Conservation (phyloP, 2,797 vertebrate genomes). For the Gymnopithys bicolor region DNA sequence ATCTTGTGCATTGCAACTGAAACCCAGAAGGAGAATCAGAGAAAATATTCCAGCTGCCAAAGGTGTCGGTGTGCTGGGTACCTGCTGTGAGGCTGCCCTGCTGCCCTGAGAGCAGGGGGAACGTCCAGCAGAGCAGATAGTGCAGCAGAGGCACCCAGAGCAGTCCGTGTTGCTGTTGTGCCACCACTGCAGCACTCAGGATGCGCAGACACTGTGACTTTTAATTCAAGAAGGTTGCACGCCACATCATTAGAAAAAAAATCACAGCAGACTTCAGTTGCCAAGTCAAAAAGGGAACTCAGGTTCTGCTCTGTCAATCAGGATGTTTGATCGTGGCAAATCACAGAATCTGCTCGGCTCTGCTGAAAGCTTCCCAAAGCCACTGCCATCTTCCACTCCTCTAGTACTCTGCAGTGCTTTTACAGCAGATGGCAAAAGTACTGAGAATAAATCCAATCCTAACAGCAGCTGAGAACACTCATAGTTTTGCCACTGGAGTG, state of each 20-base stretch:
- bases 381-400: neutral
- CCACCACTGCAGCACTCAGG: neutral
- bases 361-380: slow-evolving; percentile 3
- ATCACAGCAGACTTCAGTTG: neutral
- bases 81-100: neutral
- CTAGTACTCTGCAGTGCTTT: neutral
- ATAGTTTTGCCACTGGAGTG: neutral
- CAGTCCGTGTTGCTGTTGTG: neutral
- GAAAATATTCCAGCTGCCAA: neutral
- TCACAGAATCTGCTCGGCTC: neutral
- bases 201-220: neutral
- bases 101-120: neutral
- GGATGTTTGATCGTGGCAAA: neutral
- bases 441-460: neutral
- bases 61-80: neutral
- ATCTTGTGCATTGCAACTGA: neutral
- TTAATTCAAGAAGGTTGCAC: neutral
- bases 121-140: neutral
- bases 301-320: neutral
- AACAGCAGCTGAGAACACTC: neutral
- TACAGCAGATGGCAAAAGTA: neutral
- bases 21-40: neutral
- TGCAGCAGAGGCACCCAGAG: neutral
- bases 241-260: neutral
- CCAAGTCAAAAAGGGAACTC: neutral